These are phyloP conservation scores for Atractosteus spatula DNA, from an alignment of 2,113 vertebrate species.

Conservation along the genomic window DNA sequence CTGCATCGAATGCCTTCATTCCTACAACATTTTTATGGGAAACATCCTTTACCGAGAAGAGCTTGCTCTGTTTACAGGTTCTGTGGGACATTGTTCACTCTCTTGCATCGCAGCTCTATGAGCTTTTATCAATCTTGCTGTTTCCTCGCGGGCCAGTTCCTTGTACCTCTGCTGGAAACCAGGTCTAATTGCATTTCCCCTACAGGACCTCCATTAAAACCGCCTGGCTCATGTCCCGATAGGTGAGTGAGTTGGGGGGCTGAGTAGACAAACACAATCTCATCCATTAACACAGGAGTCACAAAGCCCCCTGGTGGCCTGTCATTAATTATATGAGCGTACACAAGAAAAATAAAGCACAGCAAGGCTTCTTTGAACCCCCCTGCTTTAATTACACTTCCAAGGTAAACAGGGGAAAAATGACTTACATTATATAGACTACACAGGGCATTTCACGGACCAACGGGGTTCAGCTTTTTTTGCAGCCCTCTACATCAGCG, in stretches of 20 bases:
- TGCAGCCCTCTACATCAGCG: conserved; percentile 29
- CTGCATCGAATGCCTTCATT: background rate
- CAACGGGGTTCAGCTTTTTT: conserved; percentile 29
- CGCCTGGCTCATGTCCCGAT: background rate
- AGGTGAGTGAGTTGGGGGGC: conserved; percentile 27
- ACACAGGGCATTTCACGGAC: conserved; percentile 28
- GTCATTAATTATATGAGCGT: conserved; percentile 64
- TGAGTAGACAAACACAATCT: conserved; percentile 53
- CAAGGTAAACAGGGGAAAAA: conserved; percentile 48
- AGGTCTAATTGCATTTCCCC: background rate
- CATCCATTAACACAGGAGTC: conserved; percentile 55
- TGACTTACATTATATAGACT: conserved; percentile 30
- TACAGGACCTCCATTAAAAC: background rate
- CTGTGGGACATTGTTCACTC: background rate
- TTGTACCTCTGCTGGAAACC: background rate
- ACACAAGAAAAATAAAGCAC: conserved; percentile 28
- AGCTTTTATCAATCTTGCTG: background rate
- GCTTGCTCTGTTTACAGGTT: too few species aligned
- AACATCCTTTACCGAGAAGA: too few species aligned
- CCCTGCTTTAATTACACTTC: conserved; percentile 54
- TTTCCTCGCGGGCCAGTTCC: background rate
- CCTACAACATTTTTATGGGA: background rate
- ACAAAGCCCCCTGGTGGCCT: conserved; percentile 39
- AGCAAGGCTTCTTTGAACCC: conserved; percentile 43
- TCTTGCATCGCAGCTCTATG: background rate